These are phyloP conservation scores for Hyles euphorbiae DNA, from an alignment of 1,140 invertebrate species.

Conservation along the genomic window DNA sequence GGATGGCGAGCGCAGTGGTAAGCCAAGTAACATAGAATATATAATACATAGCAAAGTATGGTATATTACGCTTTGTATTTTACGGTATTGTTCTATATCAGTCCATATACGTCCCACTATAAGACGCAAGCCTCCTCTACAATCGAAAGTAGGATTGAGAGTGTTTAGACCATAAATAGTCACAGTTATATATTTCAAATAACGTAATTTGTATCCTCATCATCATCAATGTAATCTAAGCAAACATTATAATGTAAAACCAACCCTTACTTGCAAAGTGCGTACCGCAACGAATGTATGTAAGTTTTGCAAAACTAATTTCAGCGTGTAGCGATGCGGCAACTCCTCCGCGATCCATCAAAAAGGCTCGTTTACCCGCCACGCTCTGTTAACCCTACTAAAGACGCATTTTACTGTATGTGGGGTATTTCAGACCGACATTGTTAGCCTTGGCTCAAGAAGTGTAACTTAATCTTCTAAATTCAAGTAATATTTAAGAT, in stretches of 20 bases:
- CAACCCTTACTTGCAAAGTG: not conserved
- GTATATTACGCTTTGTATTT: not conserved
- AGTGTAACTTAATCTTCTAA: no score
- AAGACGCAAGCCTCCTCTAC: no score
- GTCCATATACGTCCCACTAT: no score
- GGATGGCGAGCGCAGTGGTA: no score
- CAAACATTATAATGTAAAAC: not conserved
- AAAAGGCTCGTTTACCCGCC: slow-evolving; percentile 2
- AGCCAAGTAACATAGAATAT: not conserved
- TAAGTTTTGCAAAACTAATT: slow-evolving; percentile 4
- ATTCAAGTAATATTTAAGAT: no score
- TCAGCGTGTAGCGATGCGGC: slow-evolving; percentile 1
- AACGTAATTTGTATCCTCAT: not conserved
- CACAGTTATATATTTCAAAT: not conserved
- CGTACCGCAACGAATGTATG: no score
- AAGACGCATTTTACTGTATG: no score
- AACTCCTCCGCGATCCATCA: slow-evolving; percentile 9
- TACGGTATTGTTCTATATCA: not conserved
- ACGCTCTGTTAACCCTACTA: not conserved
- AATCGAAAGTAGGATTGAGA: no score
- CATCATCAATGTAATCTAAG: not conserved
- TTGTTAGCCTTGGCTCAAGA: no score
- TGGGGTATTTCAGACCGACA: no score
- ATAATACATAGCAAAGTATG: not conserved
- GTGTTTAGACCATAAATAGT: not conserved